Evolutionary conservation across 1,140 invertebrate species (phyloP).

Genomic region (Drosophila orena): DNA sequence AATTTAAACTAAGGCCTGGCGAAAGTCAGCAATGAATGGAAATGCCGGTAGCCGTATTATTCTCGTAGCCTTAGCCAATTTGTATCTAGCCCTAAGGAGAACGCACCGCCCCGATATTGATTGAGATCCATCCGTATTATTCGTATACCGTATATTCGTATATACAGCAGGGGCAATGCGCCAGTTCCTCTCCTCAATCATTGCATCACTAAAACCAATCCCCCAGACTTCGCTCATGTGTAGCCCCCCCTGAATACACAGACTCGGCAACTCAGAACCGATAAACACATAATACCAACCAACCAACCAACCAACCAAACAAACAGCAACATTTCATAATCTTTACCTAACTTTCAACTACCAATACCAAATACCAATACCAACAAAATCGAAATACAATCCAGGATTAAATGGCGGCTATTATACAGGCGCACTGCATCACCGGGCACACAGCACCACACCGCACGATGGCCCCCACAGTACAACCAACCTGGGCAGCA

Average conservation of each 20-base stretch:
- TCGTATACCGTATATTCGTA: slow-evolving; percentile 1
- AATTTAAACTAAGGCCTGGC: slow-evolving; percentile 9
- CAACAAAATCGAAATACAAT: slow-evolving; percentile 82
- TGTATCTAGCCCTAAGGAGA: slow-evolving; percentile 39
- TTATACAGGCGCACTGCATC: slow-evolving; percentile 90
- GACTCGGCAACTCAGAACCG: slow-evolving; percentile 21
- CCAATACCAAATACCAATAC: slow-evolving; percentile 53
- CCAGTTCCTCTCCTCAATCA: slow-evolving; percentile 31
- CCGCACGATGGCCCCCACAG: slow-evolving; percentile 89
- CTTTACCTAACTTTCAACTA: slow-evolving; percentile 44
- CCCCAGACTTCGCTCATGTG: slow-evolving; percentile 20
- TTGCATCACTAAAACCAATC: slow-evolving; percentile 6
- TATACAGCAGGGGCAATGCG: not conserved
- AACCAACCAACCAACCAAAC: slow-evolving; percentile 35
- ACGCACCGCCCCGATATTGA: slow-evolving; percentile 12
- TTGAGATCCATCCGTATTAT: not conserved
- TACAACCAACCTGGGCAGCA: slow-evolving; percentile 84
- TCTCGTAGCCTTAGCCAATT: slow-evolving; percentile 13
- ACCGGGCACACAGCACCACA: slow-evolving; percentile 92
- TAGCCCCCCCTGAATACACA: slow-evolving; percentile 18
- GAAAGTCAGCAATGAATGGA: slow-evolving; percentile 44
- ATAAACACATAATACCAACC: slow-evolving; percentile 36
- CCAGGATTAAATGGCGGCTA: slow-evolving; percentile 90
- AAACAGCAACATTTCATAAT: slow-evolving; percentile 48
- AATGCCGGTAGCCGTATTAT: not conserved